Evolutionary conservation across 2,797 vertebrate genomes (phyloP).

Genomic region (Gymnodraco acuticeps): DNA sequence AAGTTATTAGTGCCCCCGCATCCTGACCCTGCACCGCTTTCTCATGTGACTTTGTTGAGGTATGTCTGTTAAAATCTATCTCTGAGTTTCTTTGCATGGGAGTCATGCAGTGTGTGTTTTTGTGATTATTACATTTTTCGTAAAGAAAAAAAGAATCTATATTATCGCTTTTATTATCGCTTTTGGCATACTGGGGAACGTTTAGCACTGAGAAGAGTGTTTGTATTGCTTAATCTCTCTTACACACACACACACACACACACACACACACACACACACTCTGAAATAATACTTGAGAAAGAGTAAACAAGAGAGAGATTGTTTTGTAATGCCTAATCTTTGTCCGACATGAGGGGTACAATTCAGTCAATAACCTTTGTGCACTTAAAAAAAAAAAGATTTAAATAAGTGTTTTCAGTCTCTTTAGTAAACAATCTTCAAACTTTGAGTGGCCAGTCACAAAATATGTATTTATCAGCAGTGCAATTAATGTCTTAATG

Average conservation of each 20-base stretch:
- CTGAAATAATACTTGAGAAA: constrained; percentile 19
- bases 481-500: neutral
- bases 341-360: constrained; percentile 30
- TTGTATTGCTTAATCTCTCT: constrained; percentile 31
- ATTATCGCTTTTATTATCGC: constrained; percentile 16
- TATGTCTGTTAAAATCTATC: constrained; percentile 40
- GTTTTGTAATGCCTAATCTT: constrained; percentile 47
- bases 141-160: neutral
- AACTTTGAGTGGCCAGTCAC: neutral
- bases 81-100: constrained; percentile 24
- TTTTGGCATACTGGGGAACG: constrained; percentile 23
- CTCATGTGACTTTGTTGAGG: constrained; percentile 54
- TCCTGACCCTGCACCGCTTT: constrained; percentile 56
- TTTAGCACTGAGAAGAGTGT: constrained; percentile 5
- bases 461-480: neutral
- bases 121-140: constrained; percentile 40
- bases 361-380: constrained; percentile 32
- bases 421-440: neutral
- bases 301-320: constrained; percentile 28
- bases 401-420: constrained; percentile 1
- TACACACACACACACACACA: constrained; percentile 6
- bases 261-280: neutral
- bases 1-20: constrained; percentile 65
- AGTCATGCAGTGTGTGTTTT: constrained; percentile 28
- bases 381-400: neutral